These are phyloP conservation scores for Philotrypesis tridentata DNA, from an alignment of 1,140 invertebrate species.

Conservation along the genomic window DNA sequence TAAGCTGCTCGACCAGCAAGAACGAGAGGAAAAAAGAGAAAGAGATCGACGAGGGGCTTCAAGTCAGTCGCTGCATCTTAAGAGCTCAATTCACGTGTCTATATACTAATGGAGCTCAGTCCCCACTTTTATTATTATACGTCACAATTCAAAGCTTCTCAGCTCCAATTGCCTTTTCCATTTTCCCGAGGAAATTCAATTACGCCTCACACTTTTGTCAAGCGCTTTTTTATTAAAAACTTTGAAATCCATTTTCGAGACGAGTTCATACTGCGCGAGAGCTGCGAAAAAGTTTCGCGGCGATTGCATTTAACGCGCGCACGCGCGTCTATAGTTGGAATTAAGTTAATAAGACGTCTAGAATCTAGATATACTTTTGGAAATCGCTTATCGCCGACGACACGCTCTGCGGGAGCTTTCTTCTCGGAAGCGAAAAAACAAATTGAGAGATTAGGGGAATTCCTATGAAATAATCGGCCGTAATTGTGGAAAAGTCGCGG, in stretches of 20 bases:
- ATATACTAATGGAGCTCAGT: conserved; percentile 76
- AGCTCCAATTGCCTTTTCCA: background rate
- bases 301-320: conserved; percentile 21
- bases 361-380: too few species aligned
- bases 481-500: too few species aligned
- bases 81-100: conserved; percentile 73
- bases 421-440: background rate
- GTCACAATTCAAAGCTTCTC: too few species aligned
- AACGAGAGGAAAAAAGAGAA: conserved; percentile 47
- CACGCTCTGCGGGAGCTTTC: background rate
- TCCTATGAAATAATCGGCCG: too few species aligned
- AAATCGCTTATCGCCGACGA: conserved; percentile 39
- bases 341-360: conserved; percentile 35
- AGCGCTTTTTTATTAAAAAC: background rate
- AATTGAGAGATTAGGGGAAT: too few species aligned
- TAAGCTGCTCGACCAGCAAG: conserved; percentile 10
- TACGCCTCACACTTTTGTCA: background rate
- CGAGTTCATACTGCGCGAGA: too few species aligned
- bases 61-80: conserved; percentile 70
- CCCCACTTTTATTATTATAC: too few species aligned
- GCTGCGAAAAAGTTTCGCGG: too few species aligned
- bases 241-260: background rate
- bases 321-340: conserved; percentile 33
- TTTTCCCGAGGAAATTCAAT: background rate
- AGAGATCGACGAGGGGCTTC: conserved; percentile 64